Base-by-base conservation (phyloP, 2,888 invertebrate genomes). In the Cepaea hortensis region DNA sequence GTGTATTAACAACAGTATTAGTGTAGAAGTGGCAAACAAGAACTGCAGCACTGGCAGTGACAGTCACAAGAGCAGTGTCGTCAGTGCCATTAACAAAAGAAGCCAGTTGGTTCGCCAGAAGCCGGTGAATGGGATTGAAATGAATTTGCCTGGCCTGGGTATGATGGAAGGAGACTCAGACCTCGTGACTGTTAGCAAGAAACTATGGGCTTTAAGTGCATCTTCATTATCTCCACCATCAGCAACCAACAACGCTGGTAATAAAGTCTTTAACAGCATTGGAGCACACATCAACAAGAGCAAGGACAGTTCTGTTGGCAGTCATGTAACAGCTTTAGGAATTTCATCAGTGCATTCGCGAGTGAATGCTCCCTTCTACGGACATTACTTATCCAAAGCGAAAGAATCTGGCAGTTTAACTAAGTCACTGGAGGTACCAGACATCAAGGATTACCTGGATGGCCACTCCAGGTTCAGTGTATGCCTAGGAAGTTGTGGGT, bases 391-490 rank as follows among this genome's bases (percentile, higher is more conserved):
- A 50, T 68, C 46, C 20, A 86, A 88, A 23, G 80, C 79, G 11
- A 48, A 23, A 9, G 88, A 89, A 79, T 76, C 72, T 4, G 88
- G 84, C 11, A 87, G 80, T 20, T 46, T 89, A 61, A 90, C 70
- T 3, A 88, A 87, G 55, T 87, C 85, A 13, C 23, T 88, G 48
- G 90, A 90, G 75, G 87, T 90, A 81, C 88, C 90, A 13, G 87
- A 91, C 83, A 89, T 91, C 50, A 89, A 89, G 9, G 48, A 90
- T 89, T 86, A 87, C 87, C 81, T 81, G 70, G 89, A 90, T 18
- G 87, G 89, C 11, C 87, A 72, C 18, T 65, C 84, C 46, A 81
- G 35, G 3, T 86, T 73, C 5, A 81, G 86, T 13, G 3, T 86
- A 50, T 76, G 81, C 70, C 68, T 86, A 20, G 85, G 82, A 35